Base-by-base conservation (phyloP, 1,140 invertebrate species). In the Papilio glaucus region DNA sequence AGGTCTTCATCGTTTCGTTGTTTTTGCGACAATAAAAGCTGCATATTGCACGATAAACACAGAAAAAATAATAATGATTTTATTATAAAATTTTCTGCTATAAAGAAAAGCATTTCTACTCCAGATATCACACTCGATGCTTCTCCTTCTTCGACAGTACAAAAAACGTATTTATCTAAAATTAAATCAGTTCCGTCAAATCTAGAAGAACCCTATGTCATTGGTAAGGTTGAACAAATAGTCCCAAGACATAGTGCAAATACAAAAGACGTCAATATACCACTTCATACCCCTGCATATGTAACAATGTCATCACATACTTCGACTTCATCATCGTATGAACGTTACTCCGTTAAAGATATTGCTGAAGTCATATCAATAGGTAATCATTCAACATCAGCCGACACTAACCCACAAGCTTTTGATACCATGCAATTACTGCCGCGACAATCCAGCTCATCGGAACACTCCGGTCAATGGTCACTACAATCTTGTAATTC, bases 391-490 rank as follows among this genome's bases (percentile, higher is more conserved):
- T 89, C 87, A 65, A 85, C 81, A 83, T 88, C 84, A 77, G 82
- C 85, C 61, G 75, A 83, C 83, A 73, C 86, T 85, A 88, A 85
- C 81, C 80, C 79, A 70, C 77, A 81, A 71, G 86, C 89, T 87
- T 89, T 81, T 85, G 81, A 86, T 82, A 79, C 82, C 85, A 63
- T 76, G 78, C 81, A 78, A 81, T 74, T 85, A 72, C 79, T 79
- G 79, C 73, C 87, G 75, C 78, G 80, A 68, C 88, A 89, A 80
- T 89, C 89, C 61, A 88, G 76, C 72, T 89, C 88, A 74, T 93
- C 91, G 84, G 91, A 91, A 90, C 83, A 91, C 81, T 91, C 91
- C 53, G 89, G 86, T 65, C 81, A 90, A 70, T 91, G 88, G 91
- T 90, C 89, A 24, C 80, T 91, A 42, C 84, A 89, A 67, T 85